phyloP scores from a whole-genome alignment of 2,888 invertebrate species.

The Antheraea assamensis region DNA sequence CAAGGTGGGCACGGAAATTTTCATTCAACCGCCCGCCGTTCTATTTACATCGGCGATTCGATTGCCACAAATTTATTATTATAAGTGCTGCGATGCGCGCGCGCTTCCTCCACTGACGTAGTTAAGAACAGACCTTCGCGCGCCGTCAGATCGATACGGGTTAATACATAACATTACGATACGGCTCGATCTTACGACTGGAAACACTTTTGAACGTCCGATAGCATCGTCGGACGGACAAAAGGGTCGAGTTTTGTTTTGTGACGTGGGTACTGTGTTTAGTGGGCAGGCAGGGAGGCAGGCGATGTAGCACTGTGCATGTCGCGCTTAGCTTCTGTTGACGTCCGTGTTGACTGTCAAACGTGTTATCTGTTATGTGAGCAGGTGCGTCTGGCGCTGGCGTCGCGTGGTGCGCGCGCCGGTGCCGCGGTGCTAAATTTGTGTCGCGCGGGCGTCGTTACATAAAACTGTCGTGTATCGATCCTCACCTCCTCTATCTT shows the following conservation, averaged over 20 bases:
- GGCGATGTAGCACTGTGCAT: slow-evolving; percentile 31
- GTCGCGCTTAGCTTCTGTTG: slow-evolving; percentile 54
- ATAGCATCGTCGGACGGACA: slow-evolving; percentile 45
- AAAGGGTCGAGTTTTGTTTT: slow-evolving; percentile 36
- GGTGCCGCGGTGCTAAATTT: slow-evolving; percentile 52
- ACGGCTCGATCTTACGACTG: slow-evolving; percentile 31
- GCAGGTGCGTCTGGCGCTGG: slow-evolving; percentile 63
- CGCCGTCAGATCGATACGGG: slow-evolving; percentile 29
- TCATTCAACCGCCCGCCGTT: slow-evolving; percentile 72
- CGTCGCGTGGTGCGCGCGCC: slow-evolving; percentile 53
- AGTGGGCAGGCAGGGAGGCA: slow-evolving; percentile 27
- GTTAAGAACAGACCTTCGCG: slow-evolving; percentile 59
- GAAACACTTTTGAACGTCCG: slow-evolving; percentile 62
- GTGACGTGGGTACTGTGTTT: slow-evolving; percentile 12
- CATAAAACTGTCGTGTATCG: slow-evolving; percentile 69
- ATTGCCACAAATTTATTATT: slow-evolving; percentile 61
- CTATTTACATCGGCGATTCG: slow-evolving; percentile 70
- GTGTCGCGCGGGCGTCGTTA: slow-evolving; percentile 70
- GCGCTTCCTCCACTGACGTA: slow-evolving; percentile 72
- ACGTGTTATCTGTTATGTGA: slow-evolving; percentile 76
- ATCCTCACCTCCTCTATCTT: slow-evolving; percentile 88
- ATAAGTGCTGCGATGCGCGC: slow-evolving; percentile 64
- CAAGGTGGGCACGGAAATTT: slow-evolving; percentile 74
- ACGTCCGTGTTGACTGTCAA: slow-evolving; percentile 76
- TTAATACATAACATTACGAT: slow-evolving; percentile 27